Percentiles rank a stretch among this genome's conserved stretches.
Conservation (phyloP, 2,888 invertebrate species). For the Ophioninae sp. region DNA sequence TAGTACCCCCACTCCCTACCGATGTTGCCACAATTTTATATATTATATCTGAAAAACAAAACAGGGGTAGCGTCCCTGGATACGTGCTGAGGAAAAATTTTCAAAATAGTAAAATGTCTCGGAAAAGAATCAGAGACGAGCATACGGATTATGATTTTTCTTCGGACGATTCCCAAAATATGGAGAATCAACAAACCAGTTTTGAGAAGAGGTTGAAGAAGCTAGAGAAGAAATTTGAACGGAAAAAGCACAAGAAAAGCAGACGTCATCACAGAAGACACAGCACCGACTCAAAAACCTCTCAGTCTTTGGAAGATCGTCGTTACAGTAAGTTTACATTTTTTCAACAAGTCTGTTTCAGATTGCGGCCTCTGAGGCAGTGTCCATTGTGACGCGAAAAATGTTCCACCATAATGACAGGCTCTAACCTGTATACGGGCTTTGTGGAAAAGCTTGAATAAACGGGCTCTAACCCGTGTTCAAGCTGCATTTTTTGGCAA, state of each 20-base stretch:
- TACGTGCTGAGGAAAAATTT: slow-evolving; percentile 4
- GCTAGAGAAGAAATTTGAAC: neutral
- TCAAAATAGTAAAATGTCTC: neutral
- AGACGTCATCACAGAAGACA: slow-evolving; percentile 9
- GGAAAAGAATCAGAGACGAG: neutral
- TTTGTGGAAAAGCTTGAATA: neutral
- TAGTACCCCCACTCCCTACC: slow-evolving; percentile 8
- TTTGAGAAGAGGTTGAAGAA: slow-evolving; percentile 6
- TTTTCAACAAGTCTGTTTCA: neutral
- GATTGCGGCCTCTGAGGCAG: neutral
- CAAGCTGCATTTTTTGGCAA: neutral
- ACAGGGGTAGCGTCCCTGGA: slow-evolving; percentile 10
- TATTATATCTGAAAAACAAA: neutral
- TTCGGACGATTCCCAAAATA: slow-evolving; percentile 1
- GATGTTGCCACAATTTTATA: no score
- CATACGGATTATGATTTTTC: neutral
- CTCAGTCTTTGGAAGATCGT: neutral
- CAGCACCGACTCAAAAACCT: slow-evolving; percentile 9
- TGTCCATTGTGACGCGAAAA: neutral
- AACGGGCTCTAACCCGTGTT: slow-evolving; percentile 8
- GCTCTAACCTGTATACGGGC: slow-evolving; percentile 15
- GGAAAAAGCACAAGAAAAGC: slow-evolving; percentile 8
- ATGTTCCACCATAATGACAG: neutral
- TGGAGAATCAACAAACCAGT: neutral
- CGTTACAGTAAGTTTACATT: slow-evolving; percentile 3